Evolutionary conservation across 2,113 vertebrate genomes (phyloP).

Genomic region (Anser brachyrhynchus): DNA sequence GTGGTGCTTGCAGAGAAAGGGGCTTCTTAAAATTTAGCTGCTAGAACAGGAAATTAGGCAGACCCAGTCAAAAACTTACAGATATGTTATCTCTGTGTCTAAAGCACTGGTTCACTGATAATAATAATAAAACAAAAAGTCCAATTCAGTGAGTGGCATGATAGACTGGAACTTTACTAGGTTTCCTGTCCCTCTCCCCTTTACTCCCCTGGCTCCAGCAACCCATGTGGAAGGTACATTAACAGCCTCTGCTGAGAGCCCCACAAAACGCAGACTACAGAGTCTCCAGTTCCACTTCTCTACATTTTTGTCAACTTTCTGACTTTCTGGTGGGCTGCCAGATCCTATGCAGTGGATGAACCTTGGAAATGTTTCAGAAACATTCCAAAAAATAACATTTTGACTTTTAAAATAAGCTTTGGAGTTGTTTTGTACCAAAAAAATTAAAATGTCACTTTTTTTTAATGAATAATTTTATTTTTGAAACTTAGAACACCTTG

Average conservation of each 20-base stretch:
- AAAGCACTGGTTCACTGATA: not conserved
- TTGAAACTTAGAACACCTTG: not conserved
- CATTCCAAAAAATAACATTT: not conserved
- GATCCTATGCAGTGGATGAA: not conserved
- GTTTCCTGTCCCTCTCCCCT: not conserved
- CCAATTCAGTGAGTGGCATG: not conserved
- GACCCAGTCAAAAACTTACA: not conserved
- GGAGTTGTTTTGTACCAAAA: not conserved
- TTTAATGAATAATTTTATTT: not conserved
- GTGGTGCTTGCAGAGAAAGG: not conserved
- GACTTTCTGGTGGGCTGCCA: not conserved
- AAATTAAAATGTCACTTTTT: not conserved
- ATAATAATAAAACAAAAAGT: not conserved
- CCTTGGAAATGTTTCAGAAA: not conserved
- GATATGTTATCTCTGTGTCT: not conserved
- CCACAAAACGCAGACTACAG: not conserved
- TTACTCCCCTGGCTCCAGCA: not conserved
- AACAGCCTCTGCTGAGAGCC: not conserved
- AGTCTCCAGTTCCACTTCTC: not conserved
- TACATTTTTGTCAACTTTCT: not conserved
- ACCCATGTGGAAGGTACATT: not conserved
- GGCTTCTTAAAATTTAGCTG: not conserved
- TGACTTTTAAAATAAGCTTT: not conserved
- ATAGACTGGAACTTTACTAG: not conserved
- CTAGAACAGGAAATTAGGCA: not conserved